These are phyloP conservation scores for Schrankia costaestrigalis DNA, from an alignment of 2,888 invertebrate species.

Conservation along the genomic window DNA sequence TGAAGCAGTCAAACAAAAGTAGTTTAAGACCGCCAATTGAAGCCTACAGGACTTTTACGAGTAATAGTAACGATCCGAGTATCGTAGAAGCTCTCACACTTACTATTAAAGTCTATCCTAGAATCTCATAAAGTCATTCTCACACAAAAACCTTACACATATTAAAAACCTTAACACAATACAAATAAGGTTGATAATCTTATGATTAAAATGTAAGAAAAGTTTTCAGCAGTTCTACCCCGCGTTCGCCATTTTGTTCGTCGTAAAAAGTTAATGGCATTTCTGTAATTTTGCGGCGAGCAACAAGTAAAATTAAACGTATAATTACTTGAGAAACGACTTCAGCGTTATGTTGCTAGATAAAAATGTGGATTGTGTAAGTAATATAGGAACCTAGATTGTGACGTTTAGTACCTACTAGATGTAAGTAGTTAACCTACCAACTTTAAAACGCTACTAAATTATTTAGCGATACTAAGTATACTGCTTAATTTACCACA, in stretches of 20 bases:
- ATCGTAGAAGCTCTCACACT: slow-evolving; percentile 56
- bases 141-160: slow-evolving; percentile 30
- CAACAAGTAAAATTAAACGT: slow-evolving; percentile 73
- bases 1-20: slow-evolving; percentile 29
- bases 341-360: slow-evolving; percentile 24
- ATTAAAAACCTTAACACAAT: slow-evolving; percentile 33
- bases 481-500: too few species aligned
- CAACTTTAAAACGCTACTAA: too few species aligned
- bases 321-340: slow-evolving; percentile 55
- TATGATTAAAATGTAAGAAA: slow-evolving; percentile 17
- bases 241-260: slow-evolving; percentile 64
- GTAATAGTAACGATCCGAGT: slow-evolving; percentile 59
- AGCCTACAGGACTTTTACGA: slow-evolving; percentile 59
- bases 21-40: slow-evolving; percentile 34
- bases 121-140: slow-evolving; percentile 59
- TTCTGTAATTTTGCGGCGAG: slow-evolving; percentile 61
- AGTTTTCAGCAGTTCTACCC: slow-evolving; percentile 46
- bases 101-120: slow-evolving; percentile 72
- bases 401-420: too few species aligned
- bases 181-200: slow-evolving; percentile 39
- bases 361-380: slow-evolving; percentile 15
- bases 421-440: too few species aligned
- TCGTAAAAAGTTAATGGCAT: slow-evolving; percentile 74
- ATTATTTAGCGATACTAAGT: too few species aligned
- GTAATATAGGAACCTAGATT: too few species aligned